Evolutionary conservation across 2,797 vertebrate species (phyloP), one percentile per base, ranked within the genome.

Genomic region (Halcyon leucocephala): DNA sequence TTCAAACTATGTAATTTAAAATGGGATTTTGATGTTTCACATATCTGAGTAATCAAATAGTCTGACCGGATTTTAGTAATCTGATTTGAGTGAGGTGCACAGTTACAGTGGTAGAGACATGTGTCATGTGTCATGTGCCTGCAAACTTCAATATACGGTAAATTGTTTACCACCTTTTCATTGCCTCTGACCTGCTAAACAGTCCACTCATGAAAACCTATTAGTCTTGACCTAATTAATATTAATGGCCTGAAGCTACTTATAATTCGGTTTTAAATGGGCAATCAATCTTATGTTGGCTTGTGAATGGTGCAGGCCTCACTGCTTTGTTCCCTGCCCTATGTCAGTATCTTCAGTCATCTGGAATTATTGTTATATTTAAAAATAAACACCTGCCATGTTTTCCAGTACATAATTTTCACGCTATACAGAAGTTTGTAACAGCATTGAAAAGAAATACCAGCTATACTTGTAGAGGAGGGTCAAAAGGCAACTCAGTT

Each of bases 201-300:
- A 87, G 81, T 91, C 89, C 85, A 73, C 66, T 95, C 70, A 79
- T 94, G 83, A 94, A n/a, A 94, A 44, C 48, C 81, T 90, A 86
- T 95, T 94, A 90, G 94, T 71, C 77, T 94, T 86, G 78, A 93
- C 58, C 96, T 95, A 97, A 96, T 97, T 95, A 96, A 97, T 93
- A 95, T 87, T 96, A 95, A 95, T 93, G 60, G 57, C 0, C 28
- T 51, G 65, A 67, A 90, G 48, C 37, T 91, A 55, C 82, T 96
- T 96, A 88, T 67, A 93, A 97, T 96, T 85, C 2, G 0, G 31
- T 21, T 93, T 95, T 95, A 96, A 96, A 95, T 71, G 60, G 74
- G 72, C 84, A 93, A 97, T 97, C 96, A 94, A 89, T 97, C 96
- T 96, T 78, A 49, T 0, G 0, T 80, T 85, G 65, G 52, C 52